A percentile compares a stretch with the other conserved stretches of the same genome.
phyloP scores from a whole-genome alignment of 35 echinoderm and acorn worm species.

The Lytechinus pictus region DNA sequence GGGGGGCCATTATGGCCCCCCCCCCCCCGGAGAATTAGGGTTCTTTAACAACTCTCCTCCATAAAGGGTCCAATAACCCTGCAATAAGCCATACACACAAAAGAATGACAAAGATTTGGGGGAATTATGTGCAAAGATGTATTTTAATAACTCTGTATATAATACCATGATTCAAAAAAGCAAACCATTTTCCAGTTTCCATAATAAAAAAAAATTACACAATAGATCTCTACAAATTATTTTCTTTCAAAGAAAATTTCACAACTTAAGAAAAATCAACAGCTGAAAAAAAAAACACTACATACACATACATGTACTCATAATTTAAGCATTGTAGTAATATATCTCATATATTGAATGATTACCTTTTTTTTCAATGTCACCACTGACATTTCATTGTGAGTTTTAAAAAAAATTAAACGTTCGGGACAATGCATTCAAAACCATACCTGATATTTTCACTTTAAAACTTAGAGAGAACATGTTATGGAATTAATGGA shows the following conservation, averaged over 20 bases:
- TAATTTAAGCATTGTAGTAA: not conserved
- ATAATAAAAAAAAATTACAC: slow-evolving; percentile 21
- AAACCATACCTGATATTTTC: not conserved
- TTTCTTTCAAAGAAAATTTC: slow-evolving; percentile 22
- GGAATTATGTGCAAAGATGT: slow-evolving; percentile 26
- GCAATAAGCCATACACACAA: too few species aligned
- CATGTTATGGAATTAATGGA: not conserved
- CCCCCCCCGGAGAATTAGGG: too few species aligned
- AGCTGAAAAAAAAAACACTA: not conserved
- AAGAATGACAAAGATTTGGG: too few species aligned
- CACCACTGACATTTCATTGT: not conserved
- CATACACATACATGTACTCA: not conserved
- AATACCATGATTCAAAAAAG: slow-evolving; percentile 45
- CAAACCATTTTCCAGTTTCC: slow-evolving; percentile 21
- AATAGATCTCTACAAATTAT: slow-evolving; percentile 30
- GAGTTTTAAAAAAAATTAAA: not conserved
- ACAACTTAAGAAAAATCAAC: not conserved
- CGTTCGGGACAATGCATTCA: not conserved
- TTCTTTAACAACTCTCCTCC: too few species aligned
- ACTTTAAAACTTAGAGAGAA: not conserved
- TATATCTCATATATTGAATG: too few species aligned
- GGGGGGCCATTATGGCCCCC: too few species aligned
- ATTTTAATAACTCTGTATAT: slow-evolving; percentile 48
- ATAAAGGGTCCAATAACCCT: too few species aligned
- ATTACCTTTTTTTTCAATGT: not conserved